Conservation (phyloP, 2,113 vertebrate genomes). For the Pangasianodon gigas region DNA sequence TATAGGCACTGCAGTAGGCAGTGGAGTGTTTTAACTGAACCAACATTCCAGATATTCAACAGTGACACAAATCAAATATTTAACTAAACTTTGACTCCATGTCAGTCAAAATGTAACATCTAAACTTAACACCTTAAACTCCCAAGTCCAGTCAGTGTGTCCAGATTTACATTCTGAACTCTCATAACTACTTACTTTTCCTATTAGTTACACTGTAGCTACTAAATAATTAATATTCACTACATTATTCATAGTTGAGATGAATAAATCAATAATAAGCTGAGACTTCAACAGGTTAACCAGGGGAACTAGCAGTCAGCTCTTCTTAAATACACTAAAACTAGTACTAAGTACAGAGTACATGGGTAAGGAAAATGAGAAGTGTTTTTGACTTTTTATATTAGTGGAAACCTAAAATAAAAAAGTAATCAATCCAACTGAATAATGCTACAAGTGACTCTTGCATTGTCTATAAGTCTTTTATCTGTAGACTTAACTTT, state of each 20-base stretch:
- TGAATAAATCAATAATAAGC: background rate
- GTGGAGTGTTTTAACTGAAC: constrained; percentile 45
- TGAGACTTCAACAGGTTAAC: background rate
- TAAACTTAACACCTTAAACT: background rate
- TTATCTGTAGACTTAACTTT: background rate
- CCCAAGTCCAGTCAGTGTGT: background rate
- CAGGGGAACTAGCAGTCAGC: background rate
- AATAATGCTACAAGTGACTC: background rate
- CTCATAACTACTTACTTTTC: background rate
- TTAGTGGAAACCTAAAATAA: background rate
- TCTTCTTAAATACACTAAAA: background rate
- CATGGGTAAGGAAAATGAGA: background rate
- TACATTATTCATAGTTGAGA: background rate
- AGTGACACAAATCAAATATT: constrained; percentile 54
- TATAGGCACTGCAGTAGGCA: constrained; percentile 56
- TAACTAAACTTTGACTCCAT: constrained; percentile 55
- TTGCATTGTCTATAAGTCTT: background rate
- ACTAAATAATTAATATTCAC: background rate
- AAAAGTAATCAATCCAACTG: background rate
- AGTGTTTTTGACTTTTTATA: background rate
- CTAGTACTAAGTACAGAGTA: background rate
- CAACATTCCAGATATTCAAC: constrained; percentile 56
- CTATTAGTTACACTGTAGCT: background rate
- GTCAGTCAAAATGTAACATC: background rate
- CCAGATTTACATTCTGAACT: background rate